Percentiles rank a stretch among this genome's conserved stretches.
phyloP scores from a whole-genome alignment of 1,140 invertebrate genomes.

The Hyles vespertilio region DNA sequence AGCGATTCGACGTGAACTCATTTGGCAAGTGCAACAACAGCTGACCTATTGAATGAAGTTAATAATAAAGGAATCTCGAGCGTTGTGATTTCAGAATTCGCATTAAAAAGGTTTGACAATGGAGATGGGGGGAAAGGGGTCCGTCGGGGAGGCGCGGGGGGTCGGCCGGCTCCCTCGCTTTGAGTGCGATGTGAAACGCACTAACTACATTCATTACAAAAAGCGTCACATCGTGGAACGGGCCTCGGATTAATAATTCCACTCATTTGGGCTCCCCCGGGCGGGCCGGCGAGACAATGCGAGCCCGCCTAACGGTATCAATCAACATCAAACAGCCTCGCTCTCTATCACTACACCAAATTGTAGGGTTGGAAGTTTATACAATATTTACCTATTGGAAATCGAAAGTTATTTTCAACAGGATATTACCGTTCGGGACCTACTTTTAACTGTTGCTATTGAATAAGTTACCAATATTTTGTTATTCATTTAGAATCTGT shows the following conservation, averaged over 20 bases:
- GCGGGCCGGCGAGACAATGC: conserved; percentile 55
- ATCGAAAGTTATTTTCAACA: background rate
- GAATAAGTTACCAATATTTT: background rate
- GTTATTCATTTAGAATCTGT: no score
- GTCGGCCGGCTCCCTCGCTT: conserved; percentile 34
- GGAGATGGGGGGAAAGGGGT: conserved; percentile 14
- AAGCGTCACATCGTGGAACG: conserved; percentile 57
- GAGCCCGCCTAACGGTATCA: conserved; percentile 67
- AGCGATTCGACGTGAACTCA: background rate
- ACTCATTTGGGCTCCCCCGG: conserved; percentile 62
- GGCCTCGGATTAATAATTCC: conserved; percentile 67
- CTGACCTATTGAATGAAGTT: conserved; percentile 20
- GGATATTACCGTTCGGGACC: background rate
- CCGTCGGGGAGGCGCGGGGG: no score
- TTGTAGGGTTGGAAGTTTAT: conserved; percentile 47
- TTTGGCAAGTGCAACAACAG: conserved; percentile 14
- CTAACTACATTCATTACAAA: conserved; percentile 66
- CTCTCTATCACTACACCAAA: conserved; percentile 46
- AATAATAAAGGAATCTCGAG: conserved; percentile 16
- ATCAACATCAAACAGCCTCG: conserved; percentile 70
- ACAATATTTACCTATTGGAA: background rate
- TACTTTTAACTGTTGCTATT: background rate
- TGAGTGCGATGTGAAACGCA: conserved; percentile 8
- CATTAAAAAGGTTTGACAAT: conserved; percentile 25
- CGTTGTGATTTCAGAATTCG: conserved; percentile 30